Conservation (phyloP, 2,888 invertebrate species). For the Mimachlamys varia region DNA sequence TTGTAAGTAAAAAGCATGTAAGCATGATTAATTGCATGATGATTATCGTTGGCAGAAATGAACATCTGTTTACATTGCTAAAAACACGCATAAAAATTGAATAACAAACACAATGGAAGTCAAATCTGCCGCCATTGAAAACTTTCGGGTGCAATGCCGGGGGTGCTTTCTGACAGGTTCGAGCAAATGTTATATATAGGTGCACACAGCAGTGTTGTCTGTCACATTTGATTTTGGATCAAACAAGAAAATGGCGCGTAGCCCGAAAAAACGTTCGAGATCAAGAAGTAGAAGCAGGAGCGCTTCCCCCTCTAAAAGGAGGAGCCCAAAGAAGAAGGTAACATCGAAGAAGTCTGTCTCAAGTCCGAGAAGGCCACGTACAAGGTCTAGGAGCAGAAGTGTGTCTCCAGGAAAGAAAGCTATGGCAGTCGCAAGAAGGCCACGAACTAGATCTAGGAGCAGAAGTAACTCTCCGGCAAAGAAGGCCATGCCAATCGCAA, state of each 20-base stretch:
- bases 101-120: constrained; percentile 11
- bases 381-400: constrained; percentile 38
- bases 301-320: constrained; percentile 42
- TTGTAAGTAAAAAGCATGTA: neutral
- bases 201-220: neutral
- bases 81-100: neutral
- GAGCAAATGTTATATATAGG: neutral
- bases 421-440: neutral
- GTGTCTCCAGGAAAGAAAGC: constrained; percentile 7
- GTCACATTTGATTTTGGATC: constrained; percentile 10
- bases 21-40: neutral
- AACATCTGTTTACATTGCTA: neutral
- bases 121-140: constrained; percentile 5
- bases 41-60: neutral
- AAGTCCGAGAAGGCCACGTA: constrained; percentile 28
- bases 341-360: neutral
- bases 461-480: constrained; percentile 1
- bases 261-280: constrained; percentile 37
- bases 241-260: neutral
- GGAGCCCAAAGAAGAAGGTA: constrained; percentile 41
- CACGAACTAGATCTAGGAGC: constrained; percentile 40
- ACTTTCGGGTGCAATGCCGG: neutral
- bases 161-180: neutral
- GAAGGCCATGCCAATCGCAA: neutral
- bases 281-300: constrained; percentile 43